Percentiles rank a stretch among this genome's conserved stretches.
phyloP scores from a whole-genome alignment of 2,797 vertebrate species.

The Bovichtus diacanthus region DNA sequence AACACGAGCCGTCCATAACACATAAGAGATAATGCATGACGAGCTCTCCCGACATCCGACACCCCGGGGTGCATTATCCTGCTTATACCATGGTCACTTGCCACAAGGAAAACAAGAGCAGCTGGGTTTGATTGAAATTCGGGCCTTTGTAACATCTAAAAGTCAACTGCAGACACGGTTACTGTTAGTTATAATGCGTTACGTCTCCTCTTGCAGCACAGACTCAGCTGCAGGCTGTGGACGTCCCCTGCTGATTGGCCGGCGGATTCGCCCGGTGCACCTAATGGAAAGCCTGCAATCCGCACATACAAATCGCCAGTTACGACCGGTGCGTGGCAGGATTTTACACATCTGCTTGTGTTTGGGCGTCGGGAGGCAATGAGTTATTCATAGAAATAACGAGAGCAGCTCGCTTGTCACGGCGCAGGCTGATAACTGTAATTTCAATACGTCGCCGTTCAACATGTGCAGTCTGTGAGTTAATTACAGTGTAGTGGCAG shows the following conservation, averaged over 20 bases:
- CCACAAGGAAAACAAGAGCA: slow-evolving; percentile 10
- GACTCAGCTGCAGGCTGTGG: background rate
- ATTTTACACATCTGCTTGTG: background rate
- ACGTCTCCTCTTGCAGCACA: background rate
- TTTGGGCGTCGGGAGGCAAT: background rate
- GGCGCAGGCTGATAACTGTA: background rate
- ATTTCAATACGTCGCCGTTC: background rate
- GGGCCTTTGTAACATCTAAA: slow-evolving; percentile 2
- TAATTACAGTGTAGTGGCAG: background rate
- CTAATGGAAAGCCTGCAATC: background rate
- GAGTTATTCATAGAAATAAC: slow-evolving; percentile 12
- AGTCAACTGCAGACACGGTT: background rate
- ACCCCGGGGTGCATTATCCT: slow-evolving; percentile 6
- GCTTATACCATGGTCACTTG: background rate
- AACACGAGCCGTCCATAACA: background rate
- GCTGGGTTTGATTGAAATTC: slow-evolving; percentile 5
- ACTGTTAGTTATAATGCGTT: background rate
- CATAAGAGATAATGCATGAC: slow-evolving; percentile 1
- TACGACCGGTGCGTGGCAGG: background rate
- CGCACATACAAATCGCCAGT: background rate
- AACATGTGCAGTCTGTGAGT: background rate
- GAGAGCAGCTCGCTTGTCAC: slow-evolving; percentile 6
- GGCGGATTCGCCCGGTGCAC: no score
- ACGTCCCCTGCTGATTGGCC: no score
- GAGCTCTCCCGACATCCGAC: slow-evolving; percentile 1